Conservation (phyloP, 1,140 invertebrate genomes). For the Drosophila arizonae region DNA sequence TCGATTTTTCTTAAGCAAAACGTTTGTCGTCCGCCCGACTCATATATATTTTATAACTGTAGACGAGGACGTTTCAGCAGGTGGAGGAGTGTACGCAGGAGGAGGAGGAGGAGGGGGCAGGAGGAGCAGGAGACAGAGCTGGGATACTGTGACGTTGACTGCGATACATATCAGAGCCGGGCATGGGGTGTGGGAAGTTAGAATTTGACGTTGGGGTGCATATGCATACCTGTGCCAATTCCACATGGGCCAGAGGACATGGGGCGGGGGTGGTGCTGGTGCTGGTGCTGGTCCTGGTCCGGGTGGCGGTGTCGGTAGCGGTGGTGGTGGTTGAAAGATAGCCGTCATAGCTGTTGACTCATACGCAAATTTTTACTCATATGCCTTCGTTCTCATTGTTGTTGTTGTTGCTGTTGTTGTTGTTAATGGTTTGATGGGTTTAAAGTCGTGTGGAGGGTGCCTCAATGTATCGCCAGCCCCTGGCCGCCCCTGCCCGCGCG, state of each 20-base stretch:
- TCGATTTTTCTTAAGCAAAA: conserved; percentile 77
- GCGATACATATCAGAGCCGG: conserved; percentile 59
- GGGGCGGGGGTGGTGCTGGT: conserved; percentile 15
- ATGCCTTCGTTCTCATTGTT: conserved; percentile 36
- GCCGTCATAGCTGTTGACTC: conserved; percentile 69
- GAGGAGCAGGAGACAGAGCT: background rate
- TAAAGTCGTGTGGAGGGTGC: conserved; percentile 70
- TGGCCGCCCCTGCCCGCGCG: background rate
- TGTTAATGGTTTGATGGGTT: conserved; percentile 79
- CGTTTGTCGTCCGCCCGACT: conserved; percentile 66
- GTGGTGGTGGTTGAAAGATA: conserved; percentile 77
- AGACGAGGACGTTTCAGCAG: conserved; percentile 40
- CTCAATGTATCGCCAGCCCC: conserved; percentile 59
- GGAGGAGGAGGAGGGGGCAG: background rate
- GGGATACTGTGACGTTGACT: background rate
- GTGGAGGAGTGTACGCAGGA: background rate
- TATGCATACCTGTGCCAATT: conserved; percentile 51
- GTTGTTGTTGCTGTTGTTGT: conserved; percentile 44
- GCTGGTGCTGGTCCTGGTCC: conserved; percentile 1
- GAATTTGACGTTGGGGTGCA: conserved; percentile 34
- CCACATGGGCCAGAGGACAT: background rate
- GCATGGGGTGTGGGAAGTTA: conserved; percentile 5
- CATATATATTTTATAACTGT: conserved; percentile 78
- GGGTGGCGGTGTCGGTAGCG: conserved; percentile 48
- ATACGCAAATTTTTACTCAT: conserved; percentile 79